A percentile compares a stretch with the other conserved stretches of the same genome.
Evolutionary conservation across 2,113 vertebrate genomes (phyloP).

Genomic region (Cacatua alba): DNA sequence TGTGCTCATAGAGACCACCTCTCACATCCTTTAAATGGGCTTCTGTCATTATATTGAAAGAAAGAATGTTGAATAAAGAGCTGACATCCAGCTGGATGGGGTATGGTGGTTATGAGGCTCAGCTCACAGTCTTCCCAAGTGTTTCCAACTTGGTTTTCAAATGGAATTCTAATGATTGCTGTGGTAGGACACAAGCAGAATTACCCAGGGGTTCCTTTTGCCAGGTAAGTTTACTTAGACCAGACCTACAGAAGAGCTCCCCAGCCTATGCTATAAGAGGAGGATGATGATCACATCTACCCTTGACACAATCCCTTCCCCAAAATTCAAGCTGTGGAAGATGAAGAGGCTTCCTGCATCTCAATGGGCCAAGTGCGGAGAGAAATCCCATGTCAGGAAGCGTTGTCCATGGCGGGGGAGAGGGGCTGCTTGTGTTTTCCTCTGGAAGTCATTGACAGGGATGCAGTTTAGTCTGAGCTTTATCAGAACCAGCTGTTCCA

Average conservation of each 20-base stretch:
- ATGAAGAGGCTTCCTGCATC: neutral
- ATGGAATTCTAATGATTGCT: neutral
- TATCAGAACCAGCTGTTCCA: constrained; percentile 14
- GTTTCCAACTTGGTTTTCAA: neutral
- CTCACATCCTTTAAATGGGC: accelerated
- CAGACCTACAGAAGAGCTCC: neutral
- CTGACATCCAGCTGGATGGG: neutral
- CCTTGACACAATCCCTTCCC: neutral
- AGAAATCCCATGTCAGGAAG: neutral
- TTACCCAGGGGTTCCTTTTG: neutral
- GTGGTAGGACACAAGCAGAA: neutral
- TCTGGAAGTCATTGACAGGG: neutral
- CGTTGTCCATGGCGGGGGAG: neutral
- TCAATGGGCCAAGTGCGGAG: neutral
- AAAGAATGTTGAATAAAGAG: neutral
- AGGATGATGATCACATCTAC: neutral
- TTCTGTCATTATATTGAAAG: neutral
- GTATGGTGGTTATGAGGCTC: too few relatives aligned
- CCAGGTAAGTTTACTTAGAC: neutral
- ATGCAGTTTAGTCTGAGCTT: neutral
- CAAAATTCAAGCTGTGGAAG: neutral
- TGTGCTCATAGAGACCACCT: neutral
- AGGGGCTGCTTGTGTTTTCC: accelerated
- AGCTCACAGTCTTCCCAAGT: accelerated
- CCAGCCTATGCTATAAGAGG: accelerated